phyloP scores from a whole-genome alignment of 2,113 vertebrate species.

The Athene noctua region DNA sequence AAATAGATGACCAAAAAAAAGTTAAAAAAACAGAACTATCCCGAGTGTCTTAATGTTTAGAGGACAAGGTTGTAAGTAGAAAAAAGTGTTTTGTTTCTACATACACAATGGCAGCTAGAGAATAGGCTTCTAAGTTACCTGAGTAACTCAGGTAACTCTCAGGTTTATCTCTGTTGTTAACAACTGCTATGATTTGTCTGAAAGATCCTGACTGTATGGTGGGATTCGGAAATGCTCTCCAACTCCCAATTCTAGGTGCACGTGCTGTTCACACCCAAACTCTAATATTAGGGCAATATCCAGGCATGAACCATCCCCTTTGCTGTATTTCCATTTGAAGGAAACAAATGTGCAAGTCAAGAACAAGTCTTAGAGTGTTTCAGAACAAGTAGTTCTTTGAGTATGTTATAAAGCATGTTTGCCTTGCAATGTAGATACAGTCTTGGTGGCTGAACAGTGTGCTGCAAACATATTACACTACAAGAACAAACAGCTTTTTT shows the following conservation, averaged over 20 bases:
- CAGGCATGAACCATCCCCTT: background rate
- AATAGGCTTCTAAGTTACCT: background rate
- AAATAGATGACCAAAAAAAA: background rate
- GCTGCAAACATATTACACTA: background rate
- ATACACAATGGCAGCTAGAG: background rate
- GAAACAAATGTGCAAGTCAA: background rate
- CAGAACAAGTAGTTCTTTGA: background rate
- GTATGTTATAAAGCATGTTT: background rate
- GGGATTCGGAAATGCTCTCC: background rate
- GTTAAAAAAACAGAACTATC: background rate
- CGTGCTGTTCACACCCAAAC: background rate
- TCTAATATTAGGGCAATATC: background rate
- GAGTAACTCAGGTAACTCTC: background rate
- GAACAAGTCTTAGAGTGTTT: background rate
- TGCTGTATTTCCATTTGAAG: background rate
- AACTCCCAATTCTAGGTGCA: background rate
- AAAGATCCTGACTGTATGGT: background rate
- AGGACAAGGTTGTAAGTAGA: background rate
- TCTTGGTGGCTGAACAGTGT: background rate
- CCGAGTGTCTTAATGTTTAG: background rate
- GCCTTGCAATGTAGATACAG: background rate
- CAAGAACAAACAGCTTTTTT: background rate
- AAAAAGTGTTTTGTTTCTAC: background rate
- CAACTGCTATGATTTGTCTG: background rate
- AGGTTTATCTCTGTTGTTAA: background rate